Evolutionary conservation across 2,113 vertebrate species (phyloP), one percentile per base, ranked within the genome.

Genomic region (Etheostoma cragini): DNA sequence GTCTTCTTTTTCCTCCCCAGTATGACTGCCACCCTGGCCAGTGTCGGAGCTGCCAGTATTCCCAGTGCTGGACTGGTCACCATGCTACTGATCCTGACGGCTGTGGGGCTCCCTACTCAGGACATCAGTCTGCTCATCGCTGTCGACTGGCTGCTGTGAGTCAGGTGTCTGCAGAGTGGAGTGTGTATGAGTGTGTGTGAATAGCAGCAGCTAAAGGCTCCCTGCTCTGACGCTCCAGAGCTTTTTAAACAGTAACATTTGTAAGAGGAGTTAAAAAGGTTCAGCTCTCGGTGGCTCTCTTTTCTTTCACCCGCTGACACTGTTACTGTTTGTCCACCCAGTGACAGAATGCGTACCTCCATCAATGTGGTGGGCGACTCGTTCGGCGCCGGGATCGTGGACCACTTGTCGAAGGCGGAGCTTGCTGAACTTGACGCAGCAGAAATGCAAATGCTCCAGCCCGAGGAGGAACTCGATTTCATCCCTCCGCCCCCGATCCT

Each of bases 141-240:
- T 13, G 96, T 97, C 47, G 96, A 97, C 92, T 97, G 96, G 96
- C 92, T 97, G 67, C 92, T 97, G 96, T 97, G 93, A 97, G 96
- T 95, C 80, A 69, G 73, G 66, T 74, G 88, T 89, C 78, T 80
- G 78, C 46, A 26, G 56, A 42, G 42, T 3, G 16, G 19, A 35
- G 42, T 0, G 64, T 15, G 56, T n/a, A 4, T 24, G 21, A 14
- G 8, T 10, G 35, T 65, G 62, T 46, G n/a, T 53, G 42, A 52
- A 16, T 24, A 78, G 56, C 69, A 69, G 57, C 30, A 17, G 8
- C 42, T 35, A 49, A 64, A 14, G 53, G 58, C n/a, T 64, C 46
- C 1, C 16, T 64, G 75, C 54, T 83, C 12, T 70, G 11, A 65
- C 5, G 5, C 42, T 50, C 12, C 46, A 8, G 19, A 50, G 22